A percentile compares a stretch with the other conserved stretches of the same genome.
phyloP scores from a whole-genome alignment of 2,797 vertebrate species.

The Myripristis jacobus region DNA sequence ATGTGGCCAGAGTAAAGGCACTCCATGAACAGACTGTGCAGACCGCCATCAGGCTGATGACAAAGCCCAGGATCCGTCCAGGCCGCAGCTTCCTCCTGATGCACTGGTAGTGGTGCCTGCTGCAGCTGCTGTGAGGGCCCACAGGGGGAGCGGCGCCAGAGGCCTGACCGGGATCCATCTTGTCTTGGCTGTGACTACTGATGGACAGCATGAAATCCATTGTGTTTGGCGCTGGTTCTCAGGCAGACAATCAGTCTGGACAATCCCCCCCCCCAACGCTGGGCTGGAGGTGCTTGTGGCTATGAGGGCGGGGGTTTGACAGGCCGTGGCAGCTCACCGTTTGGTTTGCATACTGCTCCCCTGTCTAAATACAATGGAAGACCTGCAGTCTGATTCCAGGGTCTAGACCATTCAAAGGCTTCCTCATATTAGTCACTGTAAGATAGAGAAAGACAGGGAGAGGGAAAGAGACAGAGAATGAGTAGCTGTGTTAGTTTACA shows the following conservation, averaged over 20 bases:
- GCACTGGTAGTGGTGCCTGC: slow-evolving; percentile 75
- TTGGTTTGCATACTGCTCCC: slow-evolving; percentile 74
- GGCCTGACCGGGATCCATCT: slow-evolving; percentile 39
- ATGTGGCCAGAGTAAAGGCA: slow-evolving; percentile 89
- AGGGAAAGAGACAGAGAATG: background rate
- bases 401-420: slow-evolving; percentile 77
- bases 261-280: slow-evolving; percentile 47
- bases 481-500: background rate
- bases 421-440: slow-evolving; percentile 85
- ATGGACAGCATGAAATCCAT: slow-evolving; percentile 73
- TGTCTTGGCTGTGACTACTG: slow-evolving; percentile 51
- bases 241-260: slow-evolving; percentile 51
- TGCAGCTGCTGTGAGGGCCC: slow-evolving; percentile 63
- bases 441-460: slow-evolving; percentile 35
- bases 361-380: slow-evolving; percentile 67
- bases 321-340: slow-evolving; percentile 64
- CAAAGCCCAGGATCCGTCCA: slow-evolving; percentile 88
- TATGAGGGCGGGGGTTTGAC: slow-evolving; percentile 55
- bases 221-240: slow-evolving; percentile 47
- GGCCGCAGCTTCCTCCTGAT: slow-evolving; percentile 91
- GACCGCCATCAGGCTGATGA: slow-evolving; percentile 87
- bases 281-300: slow-evolving; percentile 41
- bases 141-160: slow-evolving; percentile 53
- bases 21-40: slow-evolving; percentile 89
- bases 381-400: slow-evolving; percentile 72